These are phyloP conservation scores for Umimayanthus kanabou DNA, from an alignment of 92 coral and sea anemone genomes.

Conservation along the genomic window DNA sequence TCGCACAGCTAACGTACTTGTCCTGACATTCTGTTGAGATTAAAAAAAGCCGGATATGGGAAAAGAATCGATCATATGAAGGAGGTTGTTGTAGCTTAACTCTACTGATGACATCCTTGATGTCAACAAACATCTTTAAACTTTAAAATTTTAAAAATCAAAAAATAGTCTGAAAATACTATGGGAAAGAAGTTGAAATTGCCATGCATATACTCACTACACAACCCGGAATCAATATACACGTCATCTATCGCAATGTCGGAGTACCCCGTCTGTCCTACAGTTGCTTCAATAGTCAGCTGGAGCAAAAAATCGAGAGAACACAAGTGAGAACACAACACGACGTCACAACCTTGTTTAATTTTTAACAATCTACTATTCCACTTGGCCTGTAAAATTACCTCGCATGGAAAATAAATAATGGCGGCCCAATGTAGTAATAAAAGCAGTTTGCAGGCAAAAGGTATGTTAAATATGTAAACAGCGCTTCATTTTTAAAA, in stretches of 20 bases:
- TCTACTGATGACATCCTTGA: not conserved
- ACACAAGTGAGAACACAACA: not conserved
- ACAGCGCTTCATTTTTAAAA: no score
- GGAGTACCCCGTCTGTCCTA: slow-evolving; percentile 50
- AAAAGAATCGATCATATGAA: not conserved
- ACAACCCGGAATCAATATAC: slow-evolving; percentile 54
- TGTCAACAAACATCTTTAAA: not conserved
- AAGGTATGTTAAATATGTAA: no score
- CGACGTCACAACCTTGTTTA: no score
- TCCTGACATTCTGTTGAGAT: slow-evolving; percentile 62
- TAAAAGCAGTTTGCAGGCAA: no score
- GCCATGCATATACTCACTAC: slow-evolving; percentile 43
- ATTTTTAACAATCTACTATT: not conserved
- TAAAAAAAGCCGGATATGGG: not conserved
- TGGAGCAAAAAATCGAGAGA: not conserved
- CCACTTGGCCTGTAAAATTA: not conserved
- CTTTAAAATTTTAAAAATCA: no score
- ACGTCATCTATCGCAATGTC: slow-evolving; percentile 65
- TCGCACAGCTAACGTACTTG: slow-evolving; percentile 56
- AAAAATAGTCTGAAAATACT: no score
- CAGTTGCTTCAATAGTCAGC: slow-evolving; percentile 29
- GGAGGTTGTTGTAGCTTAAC: no score
- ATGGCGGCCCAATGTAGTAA: no score
- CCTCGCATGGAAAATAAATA: no score
- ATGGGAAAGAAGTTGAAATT: no score